Conservation (phyloP, 1,140 invertebrate species). For the Drosophila prosaltans region DNA sequence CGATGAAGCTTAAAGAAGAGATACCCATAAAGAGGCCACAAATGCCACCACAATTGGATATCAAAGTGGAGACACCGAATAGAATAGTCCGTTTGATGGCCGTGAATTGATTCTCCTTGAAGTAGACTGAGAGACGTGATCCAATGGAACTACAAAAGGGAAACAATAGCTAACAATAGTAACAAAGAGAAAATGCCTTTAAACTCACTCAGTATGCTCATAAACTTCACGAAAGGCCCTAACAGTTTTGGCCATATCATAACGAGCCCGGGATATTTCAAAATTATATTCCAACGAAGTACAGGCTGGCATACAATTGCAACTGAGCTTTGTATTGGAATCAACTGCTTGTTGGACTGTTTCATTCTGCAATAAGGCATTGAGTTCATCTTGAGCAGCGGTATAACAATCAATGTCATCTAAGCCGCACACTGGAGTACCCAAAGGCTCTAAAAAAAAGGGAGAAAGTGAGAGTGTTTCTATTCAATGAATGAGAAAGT, state of each 20-base stretch:
- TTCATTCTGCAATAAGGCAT: constrained; percentile 62
- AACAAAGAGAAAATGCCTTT: background rate
- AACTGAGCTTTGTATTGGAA: constrained; percentile 68
- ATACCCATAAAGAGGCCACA: constrained; percentile 87
- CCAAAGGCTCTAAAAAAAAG: constrained; percentile 52
- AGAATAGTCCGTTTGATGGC: constrained; percentile 86
- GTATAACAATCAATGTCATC: constrained; percentile 70
- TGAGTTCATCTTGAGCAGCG: constrained; percentile 73
- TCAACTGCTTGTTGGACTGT: constrained; percentile 57
- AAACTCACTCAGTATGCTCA: constrained; percentile 66
- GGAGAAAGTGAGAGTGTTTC: background rate
- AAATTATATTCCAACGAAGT: constrained; percentile 87
- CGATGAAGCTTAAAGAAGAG: constrained; percentile 85
- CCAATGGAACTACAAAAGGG: constrained; percentile 48
- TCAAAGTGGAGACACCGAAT: constrained; percentile 86
- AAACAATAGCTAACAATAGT: background rate
- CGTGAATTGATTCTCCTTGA: constrained; percentile 87
- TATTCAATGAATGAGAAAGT: background rate
- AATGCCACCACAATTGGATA: constrained; percentile 88
- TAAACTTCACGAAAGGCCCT: constrained; percentile 62
- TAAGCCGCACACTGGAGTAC: constrained; percentile 62
- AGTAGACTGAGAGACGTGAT: constrained; percentile 84
- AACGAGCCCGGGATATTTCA: constrained; percentile 86
- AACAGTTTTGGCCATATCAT: constrained; percentile 60
- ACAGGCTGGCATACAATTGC: constrained; percentile 87